These are phyloP conservation scores for Pedionomus torquatus DNA, from an alignment of 2,113 vertebrate species.

Conservation along the genomic window DNA sequence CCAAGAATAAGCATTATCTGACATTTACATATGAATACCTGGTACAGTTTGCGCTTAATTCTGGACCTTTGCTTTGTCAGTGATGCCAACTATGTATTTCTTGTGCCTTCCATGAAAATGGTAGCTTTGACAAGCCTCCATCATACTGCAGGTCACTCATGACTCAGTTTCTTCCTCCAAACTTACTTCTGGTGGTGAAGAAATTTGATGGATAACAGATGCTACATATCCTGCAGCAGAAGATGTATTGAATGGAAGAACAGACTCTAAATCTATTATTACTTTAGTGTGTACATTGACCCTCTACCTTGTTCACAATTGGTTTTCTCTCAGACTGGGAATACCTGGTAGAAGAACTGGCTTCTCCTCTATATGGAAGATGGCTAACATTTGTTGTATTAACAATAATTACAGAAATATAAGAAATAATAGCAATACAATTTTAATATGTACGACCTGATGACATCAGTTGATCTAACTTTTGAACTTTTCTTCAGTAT, in stretches of 20 bases:
- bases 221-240: background rate
- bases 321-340: background rate
- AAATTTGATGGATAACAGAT: background rate
- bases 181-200: background rate
- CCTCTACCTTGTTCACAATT: background rate
- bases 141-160: background rate
- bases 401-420: background rate
- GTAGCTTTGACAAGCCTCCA: background rate
- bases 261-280: background rate
- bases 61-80: background rate
- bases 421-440: background rate
- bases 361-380: background rate
- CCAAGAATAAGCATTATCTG: background rate
- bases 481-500: background rate
- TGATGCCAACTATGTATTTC: rapidly evolving
- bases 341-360: background rate
- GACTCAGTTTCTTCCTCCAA: background rate
- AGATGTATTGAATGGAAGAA: background rate
- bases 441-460: background rate
- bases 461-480: background rate
- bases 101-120: background rate
- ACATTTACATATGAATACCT: background rate
- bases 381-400: background rate
- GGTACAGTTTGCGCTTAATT: background rate
- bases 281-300: background rate